Conservation (phyloP, 2,113 vertebrate genomes). For the Pterocles burchelli region DNA sequence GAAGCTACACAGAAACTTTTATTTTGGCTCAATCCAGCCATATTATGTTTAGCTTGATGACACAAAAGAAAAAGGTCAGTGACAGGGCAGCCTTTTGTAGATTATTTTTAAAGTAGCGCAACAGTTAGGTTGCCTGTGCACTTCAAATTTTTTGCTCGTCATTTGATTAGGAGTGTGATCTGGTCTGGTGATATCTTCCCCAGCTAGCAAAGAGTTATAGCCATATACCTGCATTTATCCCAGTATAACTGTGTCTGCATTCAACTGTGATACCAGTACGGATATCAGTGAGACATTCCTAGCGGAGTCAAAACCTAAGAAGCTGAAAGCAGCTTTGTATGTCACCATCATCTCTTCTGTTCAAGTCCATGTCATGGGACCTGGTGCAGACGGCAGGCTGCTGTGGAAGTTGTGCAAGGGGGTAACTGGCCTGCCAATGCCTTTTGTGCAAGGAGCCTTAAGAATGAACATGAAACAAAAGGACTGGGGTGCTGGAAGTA, state of each 20-base stretch:
- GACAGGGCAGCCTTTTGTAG: not conserved
- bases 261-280: not conserved
- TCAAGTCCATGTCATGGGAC: rapidly evolving
- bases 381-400: not conserved
- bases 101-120: not conserved
- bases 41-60: not conserved
- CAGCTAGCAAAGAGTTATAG: not conserved
- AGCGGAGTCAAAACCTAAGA: not conserved
- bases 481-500: not conserved
- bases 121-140: not conserved
- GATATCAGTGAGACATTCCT: not conserved
- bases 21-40: not conserved
- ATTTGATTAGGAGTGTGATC: not conserved
- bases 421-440: no score
- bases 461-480: not conserved
- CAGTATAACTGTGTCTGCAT: not conserved
- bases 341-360: not conserved
- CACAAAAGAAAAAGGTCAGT: not conserved
- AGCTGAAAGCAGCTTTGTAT: not conserved
- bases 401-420: not conserved
- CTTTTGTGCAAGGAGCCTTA: not conserved
- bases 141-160: not conserved
- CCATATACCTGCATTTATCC: not conserved
- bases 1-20: not conserved
- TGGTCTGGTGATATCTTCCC: not conserved